Evolutionary conservation across 2,888 invertebrate species (phyloP), one percentile per base, ranked within the genome.

Genomic region (Oscheius sp.): DNA sequence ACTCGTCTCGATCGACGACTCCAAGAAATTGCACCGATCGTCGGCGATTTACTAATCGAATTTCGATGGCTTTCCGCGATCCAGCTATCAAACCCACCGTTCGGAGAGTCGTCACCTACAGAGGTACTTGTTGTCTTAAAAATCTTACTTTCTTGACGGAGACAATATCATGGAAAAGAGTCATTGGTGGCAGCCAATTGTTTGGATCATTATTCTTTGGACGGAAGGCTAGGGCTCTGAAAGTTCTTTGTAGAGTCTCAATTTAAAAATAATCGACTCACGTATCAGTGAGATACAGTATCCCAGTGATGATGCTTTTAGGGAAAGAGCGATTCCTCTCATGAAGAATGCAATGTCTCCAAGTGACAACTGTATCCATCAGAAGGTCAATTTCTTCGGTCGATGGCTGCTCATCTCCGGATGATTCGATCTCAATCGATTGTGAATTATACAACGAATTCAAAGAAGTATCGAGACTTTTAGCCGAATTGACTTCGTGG

Each of bases 11-110:
- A 53, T 79, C 72, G 25, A 72, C 70, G 50, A 79, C 69, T 39
- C 82, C 82, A 27, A 79, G 72, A 65, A 83, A 80, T 37, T 78
- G 78, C n/a, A 82, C 64, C 27, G 82, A 78, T 66, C 81, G 82
- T 17, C 75, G 69, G 42, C 75, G 71, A 57, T 73, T 77, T 25
- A 73, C 71, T 46, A 84, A 34, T 27, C 63, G 46, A 29, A 84
- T 63, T 29, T 84, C 84, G 25, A 84, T 69, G 42, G 78, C 72
- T 72, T 84, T 84, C 25, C 82, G 70, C 15, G 79, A 75, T 31
- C 79, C 80, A 15, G 82, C 75, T 37, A 80, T 71, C 15, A 79
- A 65, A 1, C 76, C 72, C 57, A 83, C 63, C 12, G 78, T 71
- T 12, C 75, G 74, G 0, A 81, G 72, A n/a, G 78, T 68, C 55